Evolutionary conservation across 2,888 invertebrate species (phyloP).

Genomic region (Pandemis corylana): DNA sequence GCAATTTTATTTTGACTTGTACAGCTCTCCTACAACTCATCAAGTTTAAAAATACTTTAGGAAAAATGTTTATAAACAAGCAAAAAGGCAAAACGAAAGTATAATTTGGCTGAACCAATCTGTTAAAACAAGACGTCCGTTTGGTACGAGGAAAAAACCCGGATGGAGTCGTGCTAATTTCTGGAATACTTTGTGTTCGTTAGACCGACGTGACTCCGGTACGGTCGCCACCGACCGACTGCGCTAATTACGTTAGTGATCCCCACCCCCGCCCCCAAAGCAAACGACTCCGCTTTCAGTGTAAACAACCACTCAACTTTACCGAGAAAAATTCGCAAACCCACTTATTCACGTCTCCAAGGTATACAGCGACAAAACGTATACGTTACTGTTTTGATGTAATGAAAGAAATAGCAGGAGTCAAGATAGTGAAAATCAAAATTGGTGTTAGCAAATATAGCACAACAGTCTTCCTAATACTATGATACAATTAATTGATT

Average conservation of each 20-base stretch:
- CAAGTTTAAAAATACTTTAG: too few species aligned
- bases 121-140: slow-evolving; percentile 36
- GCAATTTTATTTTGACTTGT: too few species aligned
- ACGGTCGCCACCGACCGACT: slow-evolving; percentile 63
- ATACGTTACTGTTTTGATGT: slow-evolving; percentile 34
- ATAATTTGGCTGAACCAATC: slow-evolving; percentile 18
- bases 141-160: slow-evolving; percentile 30
- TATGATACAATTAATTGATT: background rate
- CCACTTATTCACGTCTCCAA: slow-evolving; percentile 77
- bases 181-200: slow-evolving; percentile 44
- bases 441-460: background rate
- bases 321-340: slow-evolving; percentile 79
- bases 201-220: slow-evolving; percentile 56
- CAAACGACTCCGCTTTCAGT: slow-evolving; percentile 80
- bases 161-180: slow-evolving; percentile 35
- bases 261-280: slow-evolving; percentile 64
- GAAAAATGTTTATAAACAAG: background rate
- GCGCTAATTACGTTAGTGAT: slow-evolving; percentile 79
- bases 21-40: too few species aligned
- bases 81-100: background rate
- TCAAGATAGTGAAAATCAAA: background rate
- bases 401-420: slow-evolving; percentile 21
- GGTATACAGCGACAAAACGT: slow-evolving; percentile 68
- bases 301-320: slow-evolving; percentile 80
- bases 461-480: too few species aligned